Conservation (phyloP, 2,888 invertebrate genomes). For the Lasius platythorax region DNA sequence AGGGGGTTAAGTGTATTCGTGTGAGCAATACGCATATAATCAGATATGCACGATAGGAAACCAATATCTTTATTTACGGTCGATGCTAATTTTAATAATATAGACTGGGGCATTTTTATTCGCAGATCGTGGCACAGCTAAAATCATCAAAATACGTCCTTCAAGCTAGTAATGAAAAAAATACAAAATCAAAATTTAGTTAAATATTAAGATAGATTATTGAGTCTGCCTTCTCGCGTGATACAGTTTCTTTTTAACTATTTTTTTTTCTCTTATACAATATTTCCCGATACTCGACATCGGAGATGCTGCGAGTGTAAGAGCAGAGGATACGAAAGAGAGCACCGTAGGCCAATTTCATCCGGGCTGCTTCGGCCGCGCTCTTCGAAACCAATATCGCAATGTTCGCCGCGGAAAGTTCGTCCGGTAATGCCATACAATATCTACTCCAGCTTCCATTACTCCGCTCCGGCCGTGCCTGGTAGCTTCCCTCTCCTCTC, state of each 20-base stretch:
- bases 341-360: constrained; percentile 64
- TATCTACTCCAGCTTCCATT: constrained; percentile 85
- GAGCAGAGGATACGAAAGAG: constrained; percentile 16
- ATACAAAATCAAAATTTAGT: background rate
- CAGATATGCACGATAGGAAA: background rate
- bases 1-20: background rate
- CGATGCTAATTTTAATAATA: background rate
- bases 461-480: constrained; percentile 79
- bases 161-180: background rate
- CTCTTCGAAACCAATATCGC: constrained; percentile 84
- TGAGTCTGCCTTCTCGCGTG: background rate
- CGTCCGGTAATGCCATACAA: constrained; percentile 85
- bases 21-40: background rate
- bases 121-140: background rate
- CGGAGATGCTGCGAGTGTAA: background rate
- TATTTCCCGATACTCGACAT: background rate
- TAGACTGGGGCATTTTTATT: background rate
- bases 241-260: background rate
- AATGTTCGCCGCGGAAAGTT: constrained; percentile 84
- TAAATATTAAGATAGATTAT: background rate
- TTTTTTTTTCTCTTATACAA: background rate
- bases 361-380: constrained; percentile 60
- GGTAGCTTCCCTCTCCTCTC: constrained; percentile 59
- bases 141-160: background rate
- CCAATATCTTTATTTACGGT: background rate